These are phyloP conservation scores for Neelides folsomi DNA, from an alignment of 2,888 invertebrate genomes.

Conservation along the genomic window DNA sequence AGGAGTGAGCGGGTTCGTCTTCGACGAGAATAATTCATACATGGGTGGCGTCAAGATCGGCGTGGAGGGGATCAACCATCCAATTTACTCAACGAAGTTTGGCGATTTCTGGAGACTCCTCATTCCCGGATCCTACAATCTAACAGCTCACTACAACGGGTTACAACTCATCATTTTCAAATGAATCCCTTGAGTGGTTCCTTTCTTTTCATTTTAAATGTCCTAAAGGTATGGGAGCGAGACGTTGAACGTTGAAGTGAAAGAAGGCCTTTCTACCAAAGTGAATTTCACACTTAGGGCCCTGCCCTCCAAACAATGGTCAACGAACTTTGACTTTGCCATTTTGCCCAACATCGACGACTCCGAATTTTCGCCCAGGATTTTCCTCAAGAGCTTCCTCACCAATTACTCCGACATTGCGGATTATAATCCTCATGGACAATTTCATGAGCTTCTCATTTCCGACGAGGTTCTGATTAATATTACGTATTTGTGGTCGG, in stretches of 20 bases:
- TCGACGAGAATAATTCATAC: conserved; percentile 62
- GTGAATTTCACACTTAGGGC: conserved; percentile 39
- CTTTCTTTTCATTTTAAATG: neutral
- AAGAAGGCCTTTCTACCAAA: conserved; percentile 40
- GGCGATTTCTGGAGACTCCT: conserved; percentile 92
- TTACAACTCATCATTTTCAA: conserved; percentile 36
- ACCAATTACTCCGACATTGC: conserved; percentile 24
- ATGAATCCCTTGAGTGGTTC: neutral
- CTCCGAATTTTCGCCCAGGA: conserved; percentile 39
- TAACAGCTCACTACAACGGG: conserved; percentile 60
- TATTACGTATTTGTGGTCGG: too few relatives aligned
- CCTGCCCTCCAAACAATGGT: conserved; percentile 36
- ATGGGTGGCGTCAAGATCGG: conserved; percentile 59
- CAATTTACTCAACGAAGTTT: conserved; percentile 49
- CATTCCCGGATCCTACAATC: conserved; percentile 67
- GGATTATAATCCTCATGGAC: conserved; percentile 17
- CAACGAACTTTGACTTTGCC: conserved; percentile 37
- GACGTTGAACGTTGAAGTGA: conserved; percentile 47
- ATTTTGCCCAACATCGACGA: conserved; percentile 40
- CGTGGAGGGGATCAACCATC: conserved; percentile 61
- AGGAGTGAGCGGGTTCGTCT: conserved; percentile 72
- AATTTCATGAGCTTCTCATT: conserved; percentile 21
- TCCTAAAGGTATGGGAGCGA: conserved; percentile 48
- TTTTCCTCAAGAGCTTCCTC: conserved; percentile 16
- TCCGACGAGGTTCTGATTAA: conserved; percentile 18